Conservation (phyloP, 2,888 invertebrate species). For the Cancer borealis region DNA sequence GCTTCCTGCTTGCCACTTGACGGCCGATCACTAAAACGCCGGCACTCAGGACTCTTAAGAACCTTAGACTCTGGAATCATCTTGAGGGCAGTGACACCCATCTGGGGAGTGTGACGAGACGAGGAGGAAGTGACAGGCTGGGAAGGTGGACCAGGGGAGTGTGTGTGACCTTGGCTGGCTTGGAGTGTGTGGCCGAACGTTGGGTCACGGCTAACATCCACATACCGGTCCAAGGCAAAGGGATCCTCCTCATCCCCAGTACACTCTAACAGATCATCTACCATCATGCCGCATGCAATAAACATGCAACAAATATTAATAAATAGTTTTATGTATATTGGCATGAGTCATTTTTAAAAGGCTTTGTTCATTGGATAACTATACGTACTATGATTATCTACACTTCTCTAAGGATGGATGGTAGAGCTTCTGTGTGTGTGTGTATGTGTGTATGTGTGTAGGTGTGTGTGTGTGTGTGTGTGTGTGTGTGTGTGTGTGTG, state of each 20-base stretch:
- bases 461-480: slow-evolving; percentile 57
- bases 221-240: slow-evolving; percentile 72
- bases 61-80: slow-evolving; percentile 72
- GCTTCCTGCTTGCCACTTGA: slow-evolving; percentile 54
- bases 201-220: slow-evolving; percentile 65
- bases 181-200: slow-evolving; percentile 51
- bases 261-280: slow-evolving; percentile 75
- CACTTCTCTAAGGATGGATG: not conserved
- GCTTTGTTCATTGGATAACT: not conserved
- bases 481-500: slow-evolving; percentile 51
- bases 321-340: slow-evolving; percentile 25
- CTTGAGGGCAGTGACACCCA: slow-evolving; percentile 67
- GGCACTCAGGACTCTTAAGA: slow-evolving; percentile 57
- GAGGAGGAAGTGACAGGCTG: slow-evolving; percentile 57
- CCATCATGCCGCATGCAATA: slow-evolving; percentile 76
- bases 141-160: slow-evolving; percentile 62
- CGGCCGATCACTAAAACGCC: slow-evolving; percentile 53
- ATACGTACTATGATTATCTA: not conserved
- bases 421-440: not conserved
- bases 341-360: slow-evolving; percentile 6
- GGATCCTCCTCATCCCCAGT: slow-evolving; percentile 74
- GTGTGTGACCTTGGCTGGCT: slow-evolving; percentile 56
- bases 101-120: slow-evolving; percentile 67
- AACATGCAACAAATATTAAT: slow-evolving; percentile 73
- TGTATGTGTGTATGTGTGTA: slow-evolving; percentile 56